Evolutionary conservation across 53 echinoderm and acorn worm species (phyloP).

Genomic region (Zoroaster sp.): DNA sequence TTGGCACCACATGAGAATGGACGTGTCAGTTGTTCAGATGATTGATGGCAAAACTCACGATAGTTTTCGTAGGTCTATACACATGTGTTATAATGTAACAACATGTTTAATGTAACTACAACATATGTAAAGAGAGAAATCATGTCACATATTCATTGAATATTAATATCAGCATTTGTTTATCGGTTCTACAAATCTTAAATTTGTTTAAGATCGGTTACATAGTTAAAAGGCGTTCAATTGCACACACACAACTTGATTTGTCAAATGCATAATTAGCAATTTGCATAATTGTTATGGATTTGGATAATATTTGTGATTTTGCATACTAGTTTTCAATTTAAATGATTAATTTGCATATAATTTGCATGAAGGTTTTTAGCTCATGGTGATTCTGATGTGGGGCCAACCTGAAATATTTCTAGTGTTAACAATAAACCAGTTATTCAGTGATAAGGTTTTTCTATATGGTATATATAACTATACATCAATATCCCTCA

Average conservation of each 20-base stretch:
- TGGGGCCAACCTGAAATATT: not conserved
- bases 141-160: no score
- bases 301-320: not conserved
- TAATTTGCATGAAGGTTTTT: not conserved
- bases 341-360: not conserved
- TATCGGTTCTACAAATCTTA: no score
- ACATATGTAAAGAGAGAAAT: not conserved
- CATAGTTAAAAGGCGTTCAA: no score
- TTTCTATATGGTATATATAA: not conserved
- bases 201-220: no score
- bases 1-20: not conserved
- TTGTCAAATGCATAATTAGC: not conserved
- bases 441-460: not conserved
- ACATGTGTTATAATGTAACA: not conserved
- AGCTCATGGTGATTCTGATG: not conserved
- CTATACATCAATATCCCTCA: slow-evolving; percentile 6
- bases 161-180: no score
- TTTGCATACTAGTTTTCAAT: not conserved
- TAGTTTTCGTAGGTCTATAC: not conserved
- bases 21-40: not conserved
- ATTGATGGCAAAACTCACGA: not conserved
- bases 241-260: not conserved
- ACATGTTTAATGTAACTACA: no score
- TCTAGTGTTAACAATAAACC: not conserved
- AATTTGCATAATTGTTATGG: not conserved